Conservation (phyloP, 2,113 vertebrate genomes). For the Trochalopteron elliotii region DNA sequence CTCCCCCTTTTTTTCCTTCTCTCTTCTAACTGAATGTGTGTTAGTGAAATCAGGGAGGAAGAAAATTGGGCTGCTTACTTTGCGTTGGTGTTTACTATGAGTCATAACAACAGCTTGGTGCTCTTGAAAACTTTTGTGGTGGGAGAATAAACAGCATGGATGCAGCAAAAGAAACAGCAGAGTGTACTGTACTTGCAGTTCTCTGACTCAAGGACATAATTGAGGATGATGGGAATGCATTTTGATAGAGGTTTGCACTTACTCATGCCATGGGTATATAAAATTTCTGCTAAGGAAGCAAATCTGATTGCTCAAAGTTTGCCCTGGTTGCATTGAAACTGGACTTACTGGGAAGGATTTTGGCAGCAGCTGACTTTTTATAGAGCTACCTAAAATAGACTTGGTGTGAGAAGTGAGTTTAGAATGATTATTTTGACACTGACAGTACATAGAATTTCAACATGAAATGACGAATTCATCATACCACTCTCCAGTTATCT, state of each 20-base stretch:
- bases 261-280: neutral
- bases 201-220: conserved; percentile 49
- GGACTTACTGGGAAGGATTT: neutral
- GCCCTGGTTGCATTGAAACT: neutral
- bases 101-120: conserved; percentile 73
- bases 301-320: neutral
- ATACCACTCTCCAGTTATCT: neutral
- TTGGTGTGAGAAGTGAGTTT: neutral
- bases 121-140: conserved; percentile 64
- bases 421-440: conserved; percentile 2
- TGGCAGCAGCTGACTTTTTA: neutral
- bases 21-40: conserved; percentile 53
- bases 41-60: conserved; percentile 61
- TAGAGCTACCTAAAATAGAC: conserved; percentile 1
- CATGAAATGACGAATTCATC: neutral
- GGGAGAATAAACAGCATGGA: conserved; percentile 63
- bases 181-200: conserved; percentile 62
- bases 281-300: conserved; percentile 36
- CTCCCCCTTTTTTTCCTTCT: neutral
- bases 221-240: conserved; percentile 25
- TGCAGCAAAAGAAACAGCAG: conserved; percentile 55
- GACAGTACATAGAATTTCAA: neutral
- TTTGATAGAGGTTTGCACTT: conserved; percentile 10
- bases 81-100: conserved; percentile 71
- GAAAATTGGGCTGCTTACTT: conserved; percentile 57